These are phyloP conservation scores for Parauchenoglanis punctatus DNA, from an alignment of 2,797 vertebrate genomes.

Conservation along the genomic window DNA sequence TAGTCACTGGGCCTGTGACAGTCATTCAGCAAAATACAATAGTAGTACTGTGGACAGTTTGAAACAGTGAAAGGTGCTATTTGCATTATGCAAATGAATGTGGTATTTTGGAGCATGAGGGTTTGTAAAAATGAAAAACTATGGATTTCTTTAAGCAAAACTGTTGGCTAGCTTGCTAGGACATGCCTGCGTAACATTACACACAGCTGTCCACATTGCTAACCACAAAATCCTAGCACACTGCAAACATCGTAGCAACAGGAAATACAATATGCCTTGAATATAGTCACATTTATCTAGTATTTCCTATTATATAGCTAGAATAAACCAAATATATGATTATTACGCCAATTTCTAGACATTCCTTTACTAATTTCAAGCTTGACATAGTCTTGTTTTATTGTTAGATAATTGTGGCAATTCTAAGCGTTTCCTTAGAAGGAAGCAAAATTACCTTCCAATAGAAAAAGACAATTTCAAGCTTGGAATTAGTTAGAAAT, in stretches of 20 bases:
- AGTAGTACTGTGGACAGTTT: not conserved
- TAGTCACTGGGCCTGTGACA: not conserved
- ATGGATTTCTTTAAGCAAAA: conserved; percentile 3
- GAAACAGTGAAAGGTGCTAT: not conserved
- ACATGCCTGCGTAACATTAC: not conserved
- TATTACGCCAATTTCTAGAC: not conserved
- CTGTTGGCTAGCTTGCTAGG: not conserved
- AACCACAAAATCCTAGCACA: not conserved
- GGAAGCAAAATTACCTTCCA: not conserved
- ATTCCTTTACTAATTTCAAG: not conserved
- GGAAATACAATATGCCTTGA: too few relatives aligned
- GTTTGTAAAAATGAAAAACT: not conserved
- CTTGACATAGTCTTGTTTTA: not conserved
- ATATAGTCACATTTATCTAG: not conserved
- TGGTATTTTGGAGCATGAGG: not conserved
- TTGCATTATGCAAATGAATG: conserved; percentile 7
- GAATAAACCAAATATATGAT: not conserved
- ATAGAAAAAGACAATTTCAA: not conserved
- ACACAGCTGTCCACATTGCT: not conserved
- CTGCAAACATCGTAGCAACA: not conserved
- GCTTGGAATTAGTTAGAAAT: not conserved
- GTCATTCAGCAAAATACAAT: not conserved
- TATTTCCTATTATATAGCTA: not conserved
- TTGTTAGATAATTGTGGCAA: not conserved
- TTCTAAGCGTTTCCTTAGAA: not conserved